Conservation (phyloP, 2,113 vertebrate genomes). For the Laterallus jamaicensis region DNA sequence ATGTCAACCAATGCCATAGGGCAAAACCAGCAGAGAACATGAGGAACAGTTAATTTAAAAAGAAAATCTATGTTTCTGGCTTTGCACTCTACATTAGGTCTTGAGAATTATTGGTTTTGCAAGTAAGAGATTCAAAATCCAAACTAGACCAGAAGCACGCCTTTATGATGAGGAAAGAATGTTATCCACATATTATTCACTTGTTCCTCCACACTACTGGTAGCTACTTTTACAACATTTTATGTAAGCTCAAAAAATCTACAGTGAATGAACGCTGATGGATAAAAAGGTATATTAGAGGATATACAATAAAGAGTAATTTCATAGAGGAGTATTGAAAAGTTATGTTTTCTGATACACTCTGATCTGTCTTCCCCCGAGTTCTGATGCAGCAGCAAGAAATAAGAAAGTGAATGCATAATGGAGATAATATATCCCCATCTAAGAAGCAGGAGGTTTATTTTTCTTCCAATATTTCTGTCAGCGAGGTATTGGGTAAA, state of each 20-base stretch:
- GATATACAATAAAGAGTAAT: neutral
- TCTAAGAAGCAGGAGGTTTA: neutral
- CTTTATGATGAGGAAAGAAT: neutral
- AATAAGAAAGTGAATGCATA: neutral
- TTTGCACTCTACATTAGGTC: neutral
- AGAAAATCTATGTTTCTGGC: conserved; percentile 47
- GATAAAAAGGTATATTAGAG: neutral
- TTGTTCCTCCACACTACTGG: neutral
- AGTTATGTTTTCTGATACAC: neutral
- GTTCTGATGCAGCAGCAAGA: neutral
- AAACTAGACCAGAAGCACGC: neutral
- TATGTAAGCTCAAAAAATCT: neutral
- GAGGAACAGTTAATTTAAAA: conserved; percentile 67
- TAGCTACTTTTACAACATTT: neutral
- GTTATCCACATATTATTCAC: neutral
- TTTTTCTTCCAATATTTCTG: neutral
- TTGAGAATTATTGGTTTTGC: conserved; percentile 23
- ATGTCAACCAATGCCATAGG: conserved; percentile 77
- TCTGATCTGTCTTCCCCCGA: neutral
- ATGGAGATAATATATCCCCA: neutral
- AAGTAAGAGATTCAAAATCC: conserved; percentile 42
- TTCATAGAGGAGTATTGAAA: conserved; percentile 4
- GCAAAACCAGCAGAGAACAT: conserved; percentile 55
- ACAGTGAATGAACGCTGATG: neutral
- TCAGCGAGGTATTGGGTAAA: neutral